Evolutionary conservation across 2,888 invertebrate species (phyloP).

Genomic region (Aleiodes leptofemur): DNA sequence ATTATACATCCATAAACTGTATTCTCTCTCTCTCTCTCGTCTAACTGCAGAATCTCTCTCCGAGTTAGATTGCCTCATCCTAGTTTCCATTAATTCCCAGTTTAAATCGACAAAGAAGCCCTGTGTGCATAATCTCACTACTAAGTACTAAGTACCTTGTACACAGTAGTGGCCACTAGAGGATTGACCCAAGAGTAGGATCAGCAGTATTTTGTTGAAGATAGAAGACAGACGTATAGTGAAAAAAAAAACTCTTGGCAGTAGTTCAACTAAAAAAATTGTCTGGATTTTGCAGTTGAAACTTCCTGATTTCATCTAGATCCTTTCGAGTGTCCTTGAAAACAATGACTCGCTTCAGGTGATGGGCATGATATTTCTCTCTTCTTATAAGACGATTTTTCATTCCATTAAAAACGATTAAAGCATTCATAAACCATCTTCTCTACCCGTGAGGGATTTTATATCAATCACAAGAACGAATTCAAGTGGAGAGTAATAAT

Average conservation of each 20-base stretch:
- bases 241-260: conserved; percentile 3
- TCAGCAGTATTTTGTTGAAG: too few species aligned
- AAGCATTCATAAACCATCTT: too few species aligned
- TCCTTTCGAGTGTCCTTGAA: conserved; percentile 1
- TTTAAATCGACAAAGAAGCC: conserved; percentile 17
- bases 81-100: conserved; percentile 15
- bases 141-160: conserved; percentile 21
- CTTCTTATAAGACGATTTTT: background rate
- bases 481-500: too few species aligned
- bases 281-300: conserved; percentile 1
- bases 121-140: conserved; percentile 1
- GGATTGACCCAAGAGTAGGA: background rate
- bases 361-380: background rate
- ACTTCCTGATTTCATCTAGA: conserved; percentile 10
- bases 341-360: background rate
- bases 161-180: background rate
- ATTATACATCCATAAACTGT: conserved; percentile 17
- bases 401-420: too few species aligned
- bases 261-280: conserved; percentile 8
- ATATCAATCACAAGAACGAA: too few species aligned
- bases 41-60: background rate
- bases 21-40: too few species aligned
- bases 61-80: background rate
- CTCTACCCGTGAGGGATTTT: too few species aligned
- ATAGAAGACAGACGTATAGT: background rate